Conservation (phyloP, 2,113 vertebrate species). For the Alces alces region DNA sequence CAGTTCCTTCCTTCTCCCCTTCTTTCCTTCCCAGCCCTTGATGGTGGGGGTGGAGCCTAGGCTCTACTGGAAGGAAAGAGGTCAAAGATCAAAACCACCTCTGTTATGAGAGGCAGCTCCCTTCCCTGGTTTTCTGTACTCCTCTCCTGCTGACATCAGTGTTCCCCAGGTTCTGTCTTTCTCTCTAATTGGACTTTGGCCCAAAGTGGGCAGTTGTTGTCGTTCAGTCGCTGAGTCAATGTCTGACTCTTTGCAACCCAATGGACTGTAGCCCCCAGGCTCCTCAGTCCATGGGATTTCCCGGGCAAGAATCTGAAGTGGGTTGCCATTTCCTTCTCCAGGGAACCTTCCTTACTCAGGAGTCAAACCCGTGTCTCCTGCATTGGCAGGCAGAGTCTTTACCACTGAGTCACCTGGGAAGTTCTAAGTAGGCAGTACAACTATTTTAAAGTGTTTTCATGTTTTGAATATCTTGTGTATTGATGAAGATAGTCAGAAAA, state of each 20-base stretch:
- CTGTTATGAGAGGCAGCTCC: too few species aligned
- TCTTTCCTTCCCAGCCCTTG: not conserved
- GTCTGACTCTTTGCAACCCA: not conserved
- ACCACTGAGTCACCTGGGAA: not conserved
- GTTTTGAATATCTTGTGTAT: not conserved
- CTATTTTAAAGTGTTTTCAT: not conserved
- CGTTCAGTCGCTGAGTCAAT: not conserved
- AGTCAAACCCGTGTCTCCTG: not conserved
- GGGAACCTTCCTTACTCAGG: not conserved
- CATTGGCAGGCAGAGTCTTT: not conserved
- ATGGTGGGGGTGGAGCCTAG: not conserved
- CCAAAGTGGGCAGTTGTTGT: not conserved
- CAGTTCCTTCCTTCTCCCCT: not conserved
- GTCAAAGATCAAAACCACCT: not conserved
- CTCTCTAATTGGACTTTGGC: not conserved
- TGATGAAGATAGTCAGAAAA: not conserved
- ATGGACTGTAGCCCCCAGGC: not conserved
- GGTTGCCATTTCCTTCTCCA: not conserved
- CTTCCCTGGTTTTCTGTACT: not conserved
- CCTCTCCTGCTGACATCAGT: fast-evolving
- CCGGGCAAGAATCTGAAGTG: not conserved
- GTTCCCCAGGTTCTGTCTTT: not conserved
- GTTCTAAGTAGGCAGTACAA: not conserved
- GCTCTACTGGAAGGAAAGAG: not conserved
- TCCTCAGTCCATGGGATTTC: not conserved